Evolutionary conservation across 2,888 invertebrate species (phyloP), one percentile per base, ranked within the genome.

Genomic region (Ellobium chinense): DNA sequence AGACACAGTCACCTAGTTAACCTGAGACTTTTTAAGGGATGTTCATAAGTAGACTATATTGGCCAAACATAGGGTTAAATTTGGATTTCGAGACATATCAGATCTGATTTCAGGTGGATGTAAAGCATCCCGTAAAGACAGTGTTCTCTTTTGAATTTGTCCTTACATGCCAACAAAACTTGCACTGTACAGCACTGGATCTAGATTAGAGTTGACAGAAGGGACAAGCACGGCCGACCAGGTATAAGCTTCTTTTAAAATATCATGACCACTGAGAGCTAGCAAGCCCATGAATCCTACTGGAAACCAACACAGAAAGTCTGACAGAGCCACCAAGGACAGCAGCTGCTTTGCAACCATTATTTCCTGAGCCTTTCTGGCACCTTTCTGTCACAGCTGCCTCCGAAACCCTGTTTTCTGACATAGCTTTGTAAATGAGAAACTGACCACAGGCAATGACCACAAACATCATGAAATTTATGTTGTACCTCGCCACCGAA

Each of bases 181-280:
- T 37, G 69, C 14, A 69, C n/a, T 69, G 39, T 39, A 69, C n/a
- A 69, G 46, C 21, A 69, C n/a, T 69, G 69, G 69, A 37, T 69
- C 46, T 21, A 46, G n/a, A 3, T n/a, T n/a, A 18, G 69, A 69
- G 69, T 69, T 69, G 4, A 69, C n/a, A n/a, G 69, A 46, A 9
- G 46, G 69, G n/a, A 69, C 39, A n/a, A 69, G 21, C 5, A 46
- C 37, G 7, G 46, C 27, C 29, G 37, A 18, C 69, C 69, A 69
- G n/a, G 39, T 46, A 18, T 39, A 69, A 34, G 37, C 37, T 9
- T 39, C 69, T 24, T 12, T 14, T 12, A 37, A 39, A 29, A 69
- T 12, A 37, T 14, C 24, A 24, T n/a, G 24, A n/a, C 69, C 46
- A 27, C 9, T 29, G 3, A 46, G 36, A 14, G 69, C n/a, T 46